phyloP scores from a whole-genome alignment of 2,888 invertebrate species.

The Lasioglossum leucozonium region DNA sequence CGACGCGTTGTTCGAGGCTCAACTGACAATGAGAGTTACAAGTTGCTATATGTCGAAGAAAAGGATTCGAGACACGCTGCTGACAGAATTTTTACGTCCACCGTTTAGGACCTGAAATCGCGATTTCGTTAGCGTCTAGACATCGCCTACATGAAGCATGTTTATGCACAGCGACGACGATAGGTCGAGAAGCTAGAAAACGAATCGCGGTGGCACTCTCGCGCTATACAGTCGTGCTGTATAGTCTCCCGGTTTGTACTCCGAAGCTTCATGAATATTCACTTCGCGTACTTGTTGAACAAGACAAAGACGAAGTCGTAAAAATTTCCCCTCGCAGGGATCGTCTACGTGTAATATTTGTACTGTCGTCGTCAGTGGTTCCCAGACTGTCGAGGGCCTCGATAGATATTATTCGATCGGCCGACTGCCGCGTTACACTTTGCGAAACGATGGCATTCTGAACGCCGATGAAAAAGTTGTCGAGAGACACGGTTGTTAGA shows the following conservation, averaged over 20 bases:
- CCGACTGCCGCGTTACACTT: no score
- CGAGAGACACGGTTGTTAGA: not conserved
- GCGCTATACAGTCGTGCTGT: no score
- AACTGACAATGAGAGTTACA: not conserved
- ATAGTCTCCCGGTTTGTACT: not conserved
- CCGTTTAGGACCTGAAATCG: not conserved
- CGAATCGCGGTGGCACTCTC: not conserved
- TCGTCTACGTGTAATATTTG: not conserved
- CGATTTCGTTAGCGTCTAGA: not conserved
- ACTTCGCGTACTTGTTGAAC: not conserved
- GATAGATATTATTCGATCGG: not conserved
- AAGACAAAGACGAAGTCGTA: not conserved
- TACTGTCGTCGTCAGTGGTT: conserved; percentile 2
- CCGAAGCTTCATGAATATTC: conserved; percentile 7
- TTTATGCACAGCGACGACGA: not conserved
- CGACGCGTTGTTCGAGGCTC: not conserved
- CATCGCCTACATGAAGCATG: not conserved
- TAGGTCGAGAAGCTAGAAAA: not conserved
- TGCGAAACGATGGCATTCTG: not conserved
- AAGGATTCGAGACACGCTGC: not conserved
- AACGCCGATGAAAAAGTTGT: not conserved
- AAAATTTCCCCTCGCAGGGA: not conserved
- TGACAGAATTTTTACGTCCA: not conserved
- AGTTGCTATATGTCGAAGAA: not conserved
- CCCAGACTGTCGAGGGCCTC: not conserved